Base-by-base conservation (phyloP, 2,113 vertebrate genomes). In the Motacilla tschutschensis region DNA sequence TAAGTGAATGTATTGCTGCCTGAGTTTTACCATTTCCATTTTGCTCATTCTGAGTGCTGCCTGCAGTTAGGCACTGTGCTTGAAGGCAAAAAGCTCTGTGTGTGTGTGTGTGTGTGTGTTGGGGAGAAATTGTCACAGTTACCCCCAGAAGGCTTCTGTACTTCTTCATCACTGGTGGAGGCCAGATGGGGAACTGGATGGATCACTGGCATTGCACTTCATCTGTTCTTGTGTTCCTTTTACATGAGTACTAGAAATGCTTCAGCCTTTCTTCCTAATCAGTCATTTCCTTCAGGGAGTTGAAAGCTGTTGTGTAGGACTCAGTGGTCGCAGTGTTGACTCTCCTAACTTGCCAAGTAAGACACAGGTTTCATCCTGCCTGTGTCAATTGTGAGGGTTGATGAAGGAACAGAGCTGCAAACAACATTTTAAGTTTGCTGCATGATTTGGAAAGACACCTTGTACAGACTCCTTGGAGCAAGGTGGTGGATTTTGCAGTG, bases 401-500 rank as follows among this genome's bases (percentile, higher is more conserved):
- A 35, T 78, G 16, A 67, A 70, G 58, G 66, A 85, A 35, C 17
- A 67, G 48, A 78, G 57, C 48, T 17, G 33, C 66, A 57, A 73
- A 55, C 51, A 43, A 1, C 0, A 0, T 20, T 25, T 0, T 31
- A 28, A 41, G 13, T 78, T 80, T 40, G 15, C 57, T 50, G 9
- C 17, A 0, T 31, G 43, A 41, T 69, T 87, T 85, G 46, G 46
- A 57, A 83, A 75, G 48, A 24, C 67, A 54, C 12, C 18, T 53
- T 53, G 12, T 28, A 20, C 12, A 58, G 14, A 57, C 20, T 57
- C n/a, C 24, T 53, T 67, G 58, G 70, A 74, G 28, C 9, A 24
- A 64, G 28, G 17, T 28, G 19, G 5, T 63, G 28, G 40, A 9
- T 71, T 85, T 77, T 75, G 62, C n/a, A 62, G 3, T 26, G n/a